phyloP scores from a whole-genome alignment of 2,797 vertebrate genomes.

The Pogonophryne albipinna region DNA sequence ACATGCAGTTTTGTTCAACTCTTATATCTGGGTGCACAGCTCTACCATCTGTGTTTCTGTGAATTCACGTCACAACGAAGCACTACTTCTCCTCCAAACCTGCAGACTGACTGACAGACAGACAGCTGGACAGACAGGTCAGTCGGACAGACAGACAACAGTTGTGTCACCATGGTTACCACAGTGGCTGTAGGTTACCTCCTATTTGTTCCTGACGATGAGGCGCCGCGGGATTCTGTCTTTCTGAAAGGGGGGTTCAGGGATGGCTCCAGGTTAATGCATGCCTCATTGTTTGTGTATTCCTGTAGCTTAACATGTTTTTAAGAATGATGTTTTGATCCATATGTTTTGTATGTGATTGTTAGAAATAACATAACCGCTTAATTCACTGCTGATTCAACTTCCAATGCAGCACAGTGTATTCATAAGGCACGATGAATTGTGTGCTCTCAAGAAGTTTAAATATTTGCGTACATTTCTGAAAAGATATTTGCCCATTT shows the following conservation, averaged over 20 bases:
- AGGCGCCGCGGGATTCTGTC: conserved; percentile 72
- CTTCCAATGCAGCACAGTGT: background rate
- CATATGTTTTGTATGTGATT: background rate
- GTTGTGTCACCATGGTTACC: conserved; percentile 69
- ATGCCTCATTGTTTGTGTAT: conserved; percentile 20
- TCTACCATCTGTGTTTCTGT: conserved; percentile 17
- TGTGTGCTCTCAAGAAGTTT: background rate
- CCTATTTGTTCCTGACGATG: conserved; percentile 77
- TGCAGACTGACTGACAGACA: conserved; percentile 59
- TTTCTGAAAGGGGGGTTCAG: conserved; percentile 81
- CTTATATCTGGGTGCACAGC: conserved; percentile 34
- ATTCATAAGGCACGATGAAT: background rate
- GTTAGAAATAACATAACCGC: background rate
- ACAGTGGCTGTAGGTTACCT: conserved; percentile 80
- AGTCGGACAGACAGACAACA: conserved; percentile 69
- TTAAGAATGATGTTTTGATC: background rate
- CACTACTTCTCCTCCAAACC: conserved; percentile 18
- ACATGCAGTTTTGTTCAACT: conserved; percentile 31
- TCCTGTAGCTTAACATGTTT: background rate
- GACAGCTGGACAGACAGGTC: conserved; percentile 61
- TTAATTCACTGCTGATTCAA: conserved; percentile 3
- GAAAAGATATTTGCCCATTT: background rate
- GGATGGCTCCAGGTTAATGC: conserved; percentile 76
- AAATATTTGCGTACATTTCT: conserved; percentile 20
- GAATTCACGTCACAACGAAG: conserved; percentile 47